Evolutionary conservation across 2,113 vertebrate species (phyloP).

Genomic region (Empidonax traillii): DNA sequence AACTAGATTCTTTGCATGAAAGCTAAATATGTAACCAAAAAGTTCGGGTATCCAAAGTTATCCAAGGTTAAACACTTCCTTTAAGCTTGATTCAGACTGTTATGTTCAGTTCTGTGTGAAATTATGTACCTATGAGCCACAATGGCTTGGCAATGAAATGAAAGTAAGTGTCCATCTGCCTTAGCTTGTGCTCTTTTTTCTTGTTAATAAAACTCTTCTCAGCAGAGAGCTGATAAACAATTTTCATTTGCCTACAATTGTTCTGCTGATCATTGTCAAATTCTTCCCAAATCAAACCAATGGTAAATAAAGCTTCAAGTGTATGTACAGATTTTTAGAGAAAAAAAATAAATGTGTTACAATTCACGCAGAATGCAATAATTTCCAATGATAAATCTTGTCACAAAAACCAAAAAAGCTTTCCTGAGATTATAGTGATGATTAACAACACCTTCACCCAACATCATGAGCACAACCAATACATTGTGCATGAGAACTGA

Average conservation of each 20-base stretch:
- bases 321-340: background rate
- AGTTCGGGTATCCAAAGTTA: background rate
- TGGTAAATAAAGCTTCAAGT: background rate
- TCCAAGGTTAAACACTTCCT: background rate
- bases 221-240: conserved; percentile 9
- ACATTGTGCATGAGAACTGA: background rate
- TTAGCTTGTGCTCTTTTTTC: background rate
- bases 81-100: background rate
- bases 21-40: background rate
- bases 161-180: conserved; percentile 41
- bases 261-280: background rate
- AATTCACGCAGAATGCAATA: background rate
- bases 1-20: background rate
- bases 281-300: background rate
- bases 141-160: conserved; percentile 9
- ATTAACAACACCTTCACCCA: background rate
- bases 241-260: background rate
- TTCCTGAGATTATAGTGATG: background rate
- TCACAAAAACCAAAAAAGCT: background rate
- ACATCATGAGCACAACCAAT: rapidly evolving
- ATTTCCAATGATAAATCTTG: background rate
- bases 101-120: conserved; percentile 18
- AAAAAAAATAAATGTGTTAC: background rate
- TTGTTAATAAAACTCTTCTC: background rate
- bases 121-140: conserved; percentile 1